Percentiles rank a stretch among this genome's conserved stretches.
These are phyloP conservation scores for Neosilurus mollespiculum DNA, from an alignment of 2,797 vertebrate species.

Conservation along the genomic window DNA sequence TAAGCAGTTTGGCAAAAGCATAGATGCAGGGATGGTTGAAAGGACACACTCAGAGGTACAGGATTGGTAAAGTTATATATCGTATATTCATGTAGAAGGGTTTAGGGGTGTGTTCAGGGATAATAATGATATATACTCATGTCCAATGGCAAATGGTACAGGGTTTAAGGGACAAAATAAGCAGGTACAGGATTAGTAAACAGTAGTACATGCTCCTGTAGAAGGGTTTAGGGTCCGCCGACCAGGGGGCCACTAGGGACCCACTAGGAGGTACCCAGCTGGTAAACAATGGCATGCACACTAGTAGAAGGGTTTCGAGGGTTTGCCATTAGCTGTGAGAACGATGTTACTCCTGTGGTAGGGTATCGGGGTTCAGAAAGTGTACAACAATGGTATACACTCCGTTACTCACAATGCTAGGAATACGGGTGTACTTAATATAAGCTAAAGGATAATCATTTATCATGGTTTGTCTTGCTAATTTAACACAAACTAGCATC, in stretches of 20 bases:
- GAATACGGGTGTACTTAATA: not conserved
- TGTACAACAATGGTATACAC: no score
- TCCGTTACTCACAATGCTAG: not conserved
- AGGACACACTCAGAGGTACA: no score
- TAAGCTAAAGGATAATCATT: not conserved
- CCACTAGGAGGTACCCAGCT: not conserved
- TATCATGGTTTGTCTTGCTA: constrained; percentile 4
- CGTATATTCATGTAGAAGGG: no score
- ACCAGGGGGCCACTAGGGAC: not conserved
- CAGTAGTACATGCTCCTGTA: not conserved
- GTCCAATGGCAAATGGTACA: not conserved
- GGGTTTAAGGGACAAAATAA: no score
- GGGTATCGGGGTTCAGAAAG: not conserved
- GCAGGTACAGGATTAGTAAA: not conserved
- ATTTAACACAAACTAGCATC: not conserved
- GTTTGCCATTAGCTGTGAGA: not conserved
- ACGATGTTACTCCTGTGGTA: not conserved
- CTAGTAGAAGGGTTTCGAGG: not conserved
- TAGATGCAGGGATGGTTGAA: no score
- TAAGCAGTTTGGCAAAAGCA: no score
- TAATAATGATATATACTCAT: not conserved
- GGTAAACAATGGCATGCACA: not conserved
- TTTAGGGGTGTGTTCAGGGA: no score
- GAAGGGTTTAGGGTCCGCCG: not conserved
- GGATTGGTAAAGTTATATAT: not conserved